These are phyloP conservation scores for Clusia tigrina DNA, from an alignment of 2,888 invertebrate species.

Conservation along the genomic window DNA sequence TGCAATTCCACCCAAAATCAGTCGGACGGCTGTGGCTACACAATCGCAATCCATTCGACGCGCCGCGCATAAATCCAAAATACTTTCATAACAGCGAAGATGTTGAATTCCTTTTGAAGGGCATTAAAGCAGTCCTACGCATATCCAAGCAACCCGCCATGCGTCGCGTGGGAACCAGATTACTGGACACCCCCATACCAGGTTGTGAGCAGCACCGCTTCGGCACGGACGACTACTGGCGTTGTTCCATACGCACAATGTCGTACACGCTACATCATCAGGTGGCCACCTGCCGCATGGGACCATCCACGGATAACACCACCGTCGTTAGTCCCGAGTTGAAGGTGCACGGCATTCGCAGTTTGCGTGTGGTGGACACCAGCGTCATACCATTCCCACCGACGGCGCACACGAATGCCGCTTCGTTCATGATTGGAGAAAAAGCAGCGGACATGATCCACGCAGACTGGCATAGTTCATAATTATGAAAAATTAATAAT, in stretches of 20 bases:
- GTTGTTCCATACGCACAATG: conserved; percentile 71
- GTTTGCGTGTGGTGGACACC: conserved; percentile 73
- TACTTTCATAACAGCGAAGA: conserved; percentile 67
- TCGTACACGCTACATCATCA: conserved; percentile 73
- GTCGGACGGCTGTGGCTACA: conserved; percentile 74
- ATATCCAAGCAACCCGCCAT: conserved; percentile 70
- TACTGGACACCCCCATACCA: conserved; percentile 67
- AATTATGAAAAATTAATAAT: no score
- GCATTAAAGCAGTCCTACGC: conserved; percentile 70
- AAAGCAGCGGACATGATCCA: conserved; percentile 73
- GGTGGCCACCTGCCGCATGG: conserved; percentile 77
- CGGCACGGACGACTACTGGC: conserved; percentile 75
- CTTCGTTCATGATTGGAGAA: conserved; percentile 76
- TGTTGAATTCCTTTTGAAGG: conserved; percentile 67
- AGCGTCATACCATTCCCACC: conserved; percentile 73
- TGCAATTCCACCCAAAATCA: conserved; percentile 79
- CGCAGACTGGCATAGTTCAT: not conserved
- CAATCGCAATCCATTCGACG: conserved; percentile 70
- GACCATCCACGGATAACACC: conserved; percentile 69
- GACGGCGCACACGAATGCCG: conserved; percentile 75
- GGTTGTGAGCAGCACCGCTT: conserved; percentile 66
- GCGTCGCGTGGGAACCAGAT: conserved; percentile 67
- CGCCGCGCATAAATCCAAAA: conserved; percentile 71
- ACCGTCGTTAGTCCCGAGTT: conserved; percentile 73
- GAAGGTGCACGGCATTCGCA: conserved; percentile 70